Percentiles rank a stretch among this genome's conserved stretches.
phyloP scores from a whole-genome alignment of 2,888 invertebrate species.

The Diogma glabrata region DNA sequence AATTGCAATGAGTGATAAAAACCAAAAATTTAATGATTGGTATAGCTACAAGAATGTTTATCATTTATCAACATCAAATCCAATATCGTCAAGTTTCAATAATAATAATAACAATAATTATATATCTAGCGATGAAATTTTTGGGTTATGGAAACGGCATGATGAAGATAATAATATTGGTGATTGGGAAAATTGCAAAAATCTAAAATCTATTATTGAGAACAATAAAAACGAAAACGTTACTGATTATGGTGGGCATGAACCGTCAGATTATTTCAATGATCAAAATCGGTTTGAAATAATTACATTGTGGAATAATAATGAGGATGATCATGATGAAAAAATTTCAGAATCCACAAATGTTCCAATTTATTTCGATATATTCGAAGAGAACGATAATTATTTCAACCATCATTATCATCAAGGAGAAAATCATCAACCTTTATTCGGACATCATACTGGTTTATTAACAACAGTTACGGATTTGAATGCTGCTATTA shows the following conservation, averaged over 20 bases:
- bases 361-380: too few species aligned
- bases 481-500: neutral
- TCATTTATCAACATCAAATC: neutral
- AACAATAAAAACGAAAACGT: constrained; percentile 4
- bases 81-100: neutral
- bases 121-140: constrained; percentile 3
- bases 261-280: constrained; percentile 1
- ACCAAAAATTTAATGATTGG: constrained; percentile 5
- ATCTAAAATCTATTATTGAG: constrained; percentile 2
- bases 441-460: neutral
- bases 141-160: constrained; percentile 2
- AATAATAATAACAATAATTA: constrained; percentile 8
- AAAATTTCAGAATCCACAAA: neutral
- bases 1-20: constrained; percentile 1
- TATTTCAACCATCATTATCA: too few species aligned
- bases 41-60: constrained; percentile 7
- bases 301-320: neutral
- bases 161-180: constrained; percentile 7
- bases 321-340: neutral
- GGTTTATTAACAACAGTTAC: constrained; percentile 2
- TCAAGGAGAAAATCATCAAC: neutral
- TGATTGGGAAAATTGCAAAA: constrained; percentile 5
- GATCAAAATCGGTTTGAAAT: constrained; percentile 3
- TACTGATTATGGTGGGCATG: constrained; percentile 6
- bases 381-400: too few species aligned